Base-by-base conservation (phyloP, 1,140 invertebrate species). In the Halictus rubicundus region DNA sequence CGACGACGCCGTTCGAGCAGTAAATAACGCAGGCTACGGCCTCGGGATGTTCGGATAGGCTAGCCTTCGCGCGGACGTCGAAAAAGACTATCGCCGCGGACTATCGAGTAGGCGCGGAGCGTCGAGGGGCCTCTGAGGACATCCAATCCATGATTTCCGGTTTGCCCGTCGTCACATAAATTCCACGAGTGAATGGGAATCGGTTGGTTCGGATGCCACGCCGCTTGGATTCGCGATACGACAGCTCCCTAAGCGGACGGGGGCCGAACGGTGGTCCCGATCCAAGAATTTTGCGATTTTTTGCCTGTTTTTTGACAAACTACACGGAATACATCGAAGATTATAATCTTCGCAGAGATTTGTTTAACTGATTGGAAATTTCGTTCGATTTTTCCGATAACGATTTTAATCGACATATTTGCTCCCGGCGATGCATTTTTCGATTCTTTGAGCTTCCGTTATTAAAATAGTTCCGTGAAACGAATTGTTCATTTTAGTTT, bases 151-250 rank as follows among this genome's bases (percentile, higher is more conserved):
- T 83, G 88, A 89, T 90, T 91, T 90, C 88, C 89, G 88, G 89
- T 90, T 91, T 89, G 84, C 81, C 83, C 86, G 82, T 89, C 84
- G 87, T 85, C 84, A 74, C 87, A 91, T 90, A 90, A 91, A 91
- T 90, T 90, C 68, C 12, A 60, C 82, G 65, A 89, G 82, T 82
- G 88, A 91, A 88, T 89, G 87, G 86, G 73, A 86, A 87, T 89
- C 87, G 88, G 88, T 88, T 68, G 84, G 87, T 85, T 80, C 81
- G 87, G 83, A 88, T 89, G 87, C 84, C 77, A 83, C 82, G 80
- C 84, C 87, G 86, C 81, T 78, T 86, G 84, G 82, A 61, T 84
- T 80, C 75, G 78, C 77, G 83, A 77, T 77, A 85, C 49, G 86
- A 68, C 76, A 74, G 78, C 68, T 72, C 61, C 66, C n/a, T 8